Base-by-base conservation (phyloP, 1,140 invertebrate species). In the Leptinotarsa lineolata region DNA sequence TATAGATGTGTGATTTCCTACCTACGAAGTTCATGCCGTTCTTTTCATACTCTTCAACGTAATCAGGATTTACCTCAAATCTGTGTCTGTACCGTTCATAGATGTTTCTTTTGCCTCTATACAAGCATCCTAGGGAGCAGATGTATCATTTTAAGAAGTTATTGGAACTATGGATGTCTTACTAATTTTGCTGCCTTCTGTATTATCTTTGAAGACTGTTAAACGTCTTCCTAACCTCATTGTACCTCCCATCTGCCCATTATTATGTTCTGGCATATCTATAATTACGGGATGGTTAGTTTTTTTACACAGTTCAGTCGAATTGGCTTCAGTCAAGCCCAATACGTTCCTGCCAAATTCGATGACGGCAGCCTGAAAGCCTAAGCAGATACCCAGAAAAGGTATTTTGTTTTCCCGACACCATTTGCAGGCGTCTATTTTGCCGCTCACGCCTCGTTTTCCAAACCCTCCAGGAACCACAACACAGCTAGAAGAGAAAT, bases 231-330 rank as follows among this genome's bases (percentile, higher is more conserved):
- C 98, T 13, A 99, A 86, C 73, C 98, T 88, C 98, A 99, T 99
- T 0, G 98, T 99, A 24, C 97, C 98, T 8, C 98, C 98, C 88
- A 98, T 92, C 75, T 94, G 88, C 1, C 95, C 96, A 5, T 90
- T 89, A 85, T 97, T 95, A 84, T 99, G 96, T 87, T 99, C 98
- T 0, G 97, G 97, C 98, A 99, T 99, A 77, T 99, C 97, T 73
- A 99, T 97, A 2, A 99, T 93, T 39, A 99, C 86, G 24, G 94
- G 92, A 83, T 94, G 83, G 22, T 86, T 85, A 20, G 94, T 92
- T 4, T 92, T 84, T 0, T 90, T 87, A 79, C 16, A 44, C 68
- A 76, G 74, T 88, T 99, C 98, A 2, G 93, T 94, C 13, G 92
- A 94, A 81, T 97, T 93, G 1, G 97, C 97, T 81, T 91, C 91